Evolutionary conservation across 64 coral and sea anemone genomes (phyloP), one percentile per base, ranked within the genome.

Genomic region (Orbicella faveolata): DNA sequence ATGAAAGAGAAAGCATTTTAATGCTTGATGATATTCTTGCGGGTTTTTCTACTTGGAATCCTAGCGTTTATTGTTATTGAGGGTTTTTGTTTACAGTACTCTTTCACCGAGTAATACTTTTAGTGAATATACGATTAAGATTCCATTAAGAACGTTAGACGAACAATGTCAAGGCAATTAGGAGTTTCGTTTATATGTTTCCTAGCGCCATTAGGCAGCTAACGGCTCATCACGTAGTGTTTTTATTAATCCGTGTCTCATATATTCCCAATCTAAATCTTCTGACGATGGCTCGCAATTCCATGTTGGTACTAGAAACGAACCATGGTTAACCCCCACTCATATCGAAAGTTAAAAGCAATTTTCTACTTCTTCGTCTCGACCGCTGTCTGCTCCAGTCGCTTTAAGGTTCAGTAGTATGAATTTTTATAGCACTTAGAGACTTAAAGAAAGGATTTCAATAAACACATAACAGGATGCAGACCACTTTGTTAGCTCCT

Each of bases 141-240:
- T 85, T 70, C 82, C 82, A 85, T 85, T 85, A 85, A 85, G 82
- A 85, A 72, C 63, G 82, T 85, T 85, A 85, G 63, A 48, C 15
- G 82, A 72, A 85, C 82, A 85, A 85, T 85, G 82, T 65, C 37
- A 72, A 52, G 82, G 65, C 63, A 85, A 85, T 85, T 85, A 85
- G 64, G 1, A 85, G 19, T 52, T 54, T 66, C 61, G 36, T 52
- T 65, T 85, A 23, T 26, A 2, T 52, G 82, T 70, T 70, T 67
- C 37, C 36, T 23, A 73, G 82, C 82, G 36, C 82, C 44, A 73
- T 85, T 85, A 85, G 52, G 82, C 39, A 85, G 36, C 82, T 85
- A 85, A 85, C 82, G 82, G 52, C 35, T 73, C 65, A 66, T 85
- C 82, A 85, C 64, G 64, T 85, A 39, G 21, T 52, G 25, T 44